Evolutionary conservation across 2,888 invertebrate genomes (phyloP).

Genomic region (Habrosyne pyritoides): DNA sequence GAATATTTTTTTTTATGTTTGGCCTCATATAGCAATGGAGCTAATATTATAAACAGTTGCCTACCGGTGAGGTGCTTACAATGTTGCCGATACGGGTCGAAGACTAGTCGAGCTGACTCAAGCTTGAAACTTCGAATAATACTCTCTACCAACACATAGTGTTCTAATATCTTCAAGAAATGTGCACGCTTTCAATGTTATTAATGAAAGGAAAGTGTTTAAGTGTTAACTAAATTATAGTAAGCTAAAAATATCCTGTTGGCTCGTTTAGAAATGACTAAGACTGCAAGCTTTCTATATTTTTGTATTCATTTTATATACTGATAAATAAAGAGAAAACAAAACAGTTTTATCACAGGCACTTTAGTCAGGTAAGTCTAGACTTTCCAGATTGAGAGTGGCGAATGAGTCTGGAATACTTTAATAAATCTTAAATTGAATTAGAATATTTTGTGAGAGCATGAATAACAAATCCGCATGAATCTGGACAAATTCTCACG

Average conservation of each 20-base stretch:
- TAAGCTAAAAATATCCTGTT: not conserved
- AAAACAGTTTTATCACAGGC: not conserved
- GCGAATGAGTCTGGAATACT: not conserved
- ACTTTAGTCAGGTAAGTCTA: not conserved
- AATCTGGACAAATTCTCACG: slow-evolving; percentile 23
- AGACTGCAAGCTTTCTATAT: not conserved
- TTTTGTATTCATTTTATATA: not conserved
- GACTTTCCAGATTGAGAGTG: not conserved
- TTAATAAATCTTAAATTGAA: not conserved
- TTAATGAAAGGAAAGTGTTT: not conserved
- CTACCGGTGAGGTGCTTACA: slow-evolving; percentile 7
- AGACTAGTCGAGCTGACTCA: slow-evolving; percentile 24
- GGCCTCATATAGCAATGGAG: not conserved
- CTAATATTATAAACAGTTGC: not conserved
- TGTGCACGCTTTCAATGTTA: slow-evolving; percentile 15
- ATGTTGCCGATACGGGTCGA: slow-evolving; percentile 21
- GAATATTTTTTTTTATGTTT: not conserved
- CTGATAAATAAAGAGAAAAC: slow-evolving; percentile 1
- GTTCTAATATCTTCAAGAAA: slow-evolving; percentile 21
- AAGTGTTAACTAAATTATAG: not conserved
- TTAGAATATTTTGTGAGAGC: not conserved
- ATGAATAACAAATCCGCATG: not conserved
- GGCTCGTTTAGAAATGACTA: not conserved
- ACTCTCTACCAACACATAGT: slow-evolving; percentile 21
- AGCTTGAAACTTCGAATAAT: slow-evolving; percentile 32